phyloP scores from a whole-genome alignment of 2,888 invertebrate genomes.

The Synanthedon formicaeformis region DNA sequence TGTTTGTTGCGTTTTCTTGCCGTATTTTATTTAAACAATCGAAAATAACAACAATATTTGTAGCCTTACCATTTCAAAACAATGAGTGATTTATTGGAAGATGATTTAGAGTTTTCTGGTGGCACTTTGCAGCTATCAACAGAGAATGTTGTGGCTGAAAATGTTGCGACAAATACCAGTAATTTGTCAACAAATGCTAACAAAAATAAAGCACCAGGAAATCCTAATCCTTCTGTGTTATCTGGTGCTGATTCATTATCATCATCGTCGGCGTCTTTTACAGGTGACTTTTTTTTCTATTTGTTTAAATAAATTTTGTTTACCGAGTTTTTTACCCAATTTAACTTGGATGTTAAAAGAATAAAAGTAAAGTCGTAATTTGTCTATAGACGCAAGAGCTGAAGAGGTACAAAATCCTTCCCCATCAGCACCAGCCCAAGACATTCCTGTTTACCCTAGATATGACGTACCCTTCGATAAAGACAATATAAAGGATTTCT shows the following conservation, averaged over 20 bases:
- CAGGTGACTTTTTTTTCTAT: slow-evolving; percentile 27
- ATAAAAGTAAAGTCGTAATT: background rate
- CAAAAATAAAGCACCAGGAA: slow-evolving; percentile 28
- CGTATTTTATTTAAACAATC: background rate
- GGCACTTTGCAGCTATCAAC: slow-evolving; percentile 61
- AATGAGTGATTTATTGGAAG: slow-evolving; percentile 64
- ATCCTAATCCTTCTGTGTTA: slow-evolving; percentile 49
- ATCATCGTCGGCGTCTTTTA: slow-evolving; percentile 54
- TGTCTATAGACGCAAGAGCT: slow-evolving; percentile 38
- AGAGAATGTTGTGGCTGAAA: slow-evolving; percentile 27
- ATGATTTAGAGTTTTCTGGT: slow-evolving; percentile 70
- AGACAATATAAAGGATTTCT: slow-evolving; percentile 76
- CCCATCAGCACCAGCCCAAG: slow-evolving; percentile 27
- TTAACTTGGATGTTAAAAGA: background rate
- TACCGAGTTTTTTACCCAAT: too few species aligned
- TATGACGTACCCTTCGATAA: slow-evolving; percentile 58
- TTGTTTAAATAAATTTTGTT: too few species aligned
- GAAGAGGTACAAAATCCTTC: slow-evolving; percentile 31
- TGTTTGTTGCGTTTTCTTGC: background rate
- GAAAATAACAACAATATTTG: background rate
- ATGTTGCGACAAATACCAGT: slow-evolving; percentile 23
- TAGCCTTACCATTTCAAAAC: slow-evolving; percentile 1
- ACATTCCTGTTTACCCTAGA: slow-evolving; percentile 39
- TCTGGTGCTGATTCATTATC: slow-evolving; percentile 60
- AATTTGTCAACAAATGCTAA: slow-evolving; percentile 25